These are phyloP conservation scores for Pseudobourletiella spinata DNA, from an alignment of 1,140 invertebrate genomes.

Conservation along the genomic window DNA sequence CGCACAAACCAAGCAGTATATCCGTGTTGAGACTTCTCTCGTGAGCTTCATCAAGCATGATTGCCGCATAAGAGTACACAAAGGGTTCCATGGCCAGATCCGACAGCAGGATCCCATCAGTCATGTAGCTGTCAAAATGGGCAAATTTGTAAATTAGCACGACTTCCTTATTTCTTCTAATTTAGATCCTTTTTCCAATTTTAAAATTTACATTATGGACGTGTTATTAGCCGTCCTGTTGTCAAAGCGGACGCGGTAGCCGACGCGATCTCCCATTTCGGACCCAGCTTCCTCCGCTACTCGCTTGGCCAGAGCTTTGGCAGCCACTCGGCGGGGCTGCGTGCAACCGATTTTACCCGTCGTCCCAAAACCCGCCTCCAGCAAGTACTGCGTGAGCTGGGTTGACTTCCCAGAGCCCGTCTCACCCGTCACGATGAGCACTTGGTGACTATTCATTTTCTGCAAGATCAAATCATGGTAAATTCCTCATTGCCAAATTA, in stretches of 20 bases:
- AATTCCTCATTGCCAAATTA: too few species aligned
- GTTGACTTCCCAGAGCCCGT: conserved; percentile 34
- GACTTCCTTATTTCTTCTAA: neutral
- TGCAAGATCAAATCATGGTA: too few species aligned
- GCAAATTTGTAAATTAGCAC: neutral
- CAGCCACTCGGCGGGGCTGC: conserved; percentile 49
- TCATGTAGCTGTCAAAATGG: conserved; percentile 33
- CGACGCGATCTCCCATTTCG: conserved; percentile 4
- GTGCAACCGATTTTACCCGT: conserved; percentile 36
- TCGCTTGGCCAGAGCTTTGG: conserved; percentile 44
- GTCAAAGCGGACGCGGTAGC: conserved; percentile 16
- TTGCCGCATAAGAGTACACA: conserved; percentile 50
- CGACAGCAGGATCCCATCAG: conserved; percentile 50
- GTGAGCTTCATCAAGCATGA: conserved; percentile 70
- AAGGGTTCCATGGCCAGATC: conserved; percentile 50
- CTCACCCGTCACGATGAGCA: neutral
- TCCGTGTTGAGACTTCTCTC: conserved; percentile 59
- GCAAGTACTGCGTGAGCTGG: conserved; percentile 25
- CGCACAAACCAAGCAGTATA: conserved; percentile 50
- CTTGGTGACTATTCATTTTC: too few species aligned
- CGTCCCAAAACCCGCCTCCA: conserved; percentile 2
- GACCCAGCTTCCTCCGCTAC: conserved; percentile 4
- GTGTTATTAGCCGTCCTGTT: conserved; percentile 1
- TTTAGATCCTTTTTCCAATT: too few species aligned
- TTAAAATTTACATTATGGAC: neutral